Evolutionary conservation across 2,797 vertebrate genomes (phyloP).

Genomic region (Labroides dimidiatus): DNA sequence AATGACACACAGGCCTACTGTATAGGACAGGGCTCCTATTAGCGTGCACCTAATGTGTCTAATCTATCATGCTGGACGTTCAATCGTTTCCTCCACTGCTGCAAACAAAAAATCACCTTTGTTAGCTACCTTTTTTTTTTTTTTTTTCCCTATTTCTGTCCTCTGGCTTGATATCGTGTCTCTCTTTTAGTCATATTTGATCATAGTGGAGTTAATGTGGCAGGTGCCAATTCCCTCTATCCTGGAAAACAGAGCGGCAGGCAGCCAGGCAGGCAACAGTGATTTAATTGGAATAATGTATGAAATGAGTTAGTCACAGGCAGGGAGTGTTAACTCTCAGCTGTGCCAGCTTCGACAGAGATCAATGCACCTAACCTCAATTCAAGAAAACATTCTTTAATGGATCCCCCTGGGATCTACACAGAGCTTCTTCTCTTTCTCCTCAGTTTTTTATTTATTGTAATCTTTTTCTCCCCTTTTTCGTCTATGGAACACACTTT

Average conservation of each 20-base stretch:
- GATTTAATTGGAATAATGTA: slow-evolving; percentile 89
- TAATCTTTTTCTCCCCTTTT: slow-evolving; percentile 64
- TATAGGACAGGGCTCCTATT: slow-evolving; percentile 69
- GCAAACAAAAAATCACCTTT: slow-evolving; percentile 53
- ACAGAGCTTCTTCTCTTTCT: slow-evolving; percentile 72
- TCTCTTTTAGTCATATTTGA: slow-evolving; percentile 61
- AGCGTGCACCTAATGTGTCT: slow-evolving; percentile 63
- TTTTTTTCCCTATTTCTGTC: slow-evolving; percentile 5
- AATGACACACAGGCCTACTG: slow-evolving; percentile 57
- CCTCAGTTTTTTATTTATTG: slow-evolving; percentile 84
- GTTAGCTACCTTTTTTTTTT: slow-evolving; percentile 22
- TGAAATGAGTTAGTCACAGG: slow-evolving; percentile 85
- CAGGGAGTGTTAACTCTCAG: slow-evolving; percentile 83
- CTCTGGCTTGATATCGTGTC: slow-evolving; percentile 10
- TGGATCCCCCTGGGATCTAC: slow-evolving; percentile 83
- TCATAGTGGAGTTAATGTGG: slow-evolving; percentile 60
- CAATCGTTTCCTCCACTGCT: slow-evolving; percentile 41
- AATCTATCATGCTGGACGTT: slow-evolving; percentile 70
- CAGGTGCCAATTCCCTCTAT: slow-evolving; percentile 69
- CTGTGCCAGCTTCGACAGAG: slow-evolving; percentile 85
- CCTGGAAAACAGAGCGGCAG: slow-evolving; percentile 65
- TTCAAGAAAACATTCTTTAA: slow-evolving; percentile 89
- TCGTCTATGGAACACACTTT: slow-evolving; percentile 80
- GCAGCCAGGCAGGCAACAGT: slow-evolving; percentile 63
- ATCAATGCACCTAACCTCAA: slow-evolving; percentile 90